Evolutionary conservation across 2,888 invertebrate species (phyloP), one percentile per base, ranked within the genome.

Genomic region (Eilema griseolum): DNA sequence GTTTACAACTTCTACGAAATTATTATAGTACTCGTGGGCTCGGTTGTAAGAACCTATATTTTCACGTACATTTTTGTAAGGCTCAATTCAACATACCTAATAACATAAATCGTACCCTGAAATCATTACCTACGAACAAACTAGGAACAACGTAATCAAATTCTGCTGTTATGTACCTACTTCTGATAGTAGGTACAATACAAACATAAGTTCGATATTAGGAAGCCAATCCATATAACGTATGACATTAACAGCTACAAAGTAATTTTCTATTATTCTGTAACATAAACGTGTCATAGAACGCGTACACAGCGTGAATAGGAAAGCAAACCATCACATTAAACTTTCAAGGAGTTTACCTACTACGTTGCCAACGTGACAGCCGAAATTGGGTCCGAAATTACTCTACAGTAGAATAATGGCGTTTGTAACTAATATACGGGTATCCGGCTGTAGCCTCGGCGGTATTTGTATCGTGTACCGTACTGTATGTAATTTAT

Each of bases 371-470:
- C 72, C 73, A 77, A 79, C 78, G 80, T 84, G 83, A 83, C 86
- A 83, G 60, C 73, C 75, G 65, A 86, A 88, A 86, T 86, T 85
- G 81, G 81, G 85, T 84, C 82, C 79, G 77, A 84, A 86, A 87
- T 87, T 85, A 83, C 84, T 84, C 79, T 75, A 78, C 79, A 77
- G 74, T 78, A 77, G 81, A 88, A 84, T 86, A 83, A 87, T 85
- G 80, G 85, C 80, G 80, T 82, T 84, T 78, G 80, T 81, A 84
- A 85, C 83, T 85, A 85, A 85, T 85, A 83, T 87, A 85, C 77
- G 80, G 79, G 80, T 83, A 85, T 83, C 82, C 84, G 89, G 88
- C 89, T 88, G 84, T 85, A 80, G 83, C 74, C 78, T 77, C 71
- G 79, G 76, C 75, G 85, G 80, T 81, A 85, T 83, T 81, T 83